Percentiles rank a stretch among this genome's conserved stretches.
Evolutionary conservation across 2,888 invertebrate genomes (phyloP).

Genomic region (Agonopterix subpropinquella): DNA sequence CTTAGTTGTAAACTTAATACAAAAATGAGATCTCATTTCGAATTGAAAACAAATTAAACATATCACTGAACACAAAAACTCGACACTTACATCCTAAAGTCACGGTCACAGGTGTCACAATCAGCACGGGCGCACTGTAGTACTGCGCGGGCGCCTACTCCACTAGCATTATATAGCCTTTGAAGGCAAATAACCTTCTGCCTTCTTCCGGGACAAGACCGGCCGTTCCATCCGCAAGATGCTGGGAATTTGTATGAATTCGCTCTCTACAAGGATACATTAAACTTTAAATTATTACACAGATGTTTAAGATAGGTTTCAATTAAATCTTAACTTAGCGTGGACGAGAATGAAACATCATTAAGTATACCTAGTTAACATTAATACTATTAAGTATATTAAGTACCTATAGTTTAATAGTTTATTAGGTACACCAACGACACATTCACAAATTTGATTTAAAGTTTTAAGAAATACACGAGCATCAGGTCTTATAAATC

Average conservation of each 20-base stretch:
- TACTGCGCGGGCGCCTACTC: constrained; percentile 53
- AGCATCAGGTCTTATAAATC: too few relatives aligned
- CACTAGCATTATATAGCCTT: constrained; percentile 51
- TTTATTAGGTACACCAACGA: too few relatives aligned
- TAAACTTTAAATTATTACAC: not conserved
- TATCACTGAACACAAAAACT: too few relatives aligned
- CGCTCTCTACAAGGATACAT: not conserved
- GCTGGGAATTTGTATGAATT: constrained; percentile 18
- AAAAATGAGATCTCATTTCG: not conserved
- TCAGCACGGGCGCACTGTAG: constrained; percentile 15
- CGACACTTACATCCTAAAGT: constrained; percentile 9
- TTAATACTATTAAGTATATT: too few relatives aligned
- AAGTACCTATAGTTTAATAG: too few relatives aligned
- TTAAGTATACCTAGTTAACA: too few relatives aligned
- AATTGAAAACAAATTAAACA: not conserved
- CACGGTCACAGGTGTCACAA: constrained; percentile 10
- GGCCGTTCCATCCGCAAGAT: constrained; percentile 7
- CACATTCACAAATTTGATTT: too few relatives aligned
- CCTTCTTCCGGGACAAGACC: constrained; percentile 52
- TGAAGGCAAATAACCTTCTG: constrained; percentile 49
- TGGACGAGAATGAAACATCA: too few relatives aligned
- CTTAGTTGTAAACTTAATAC: too few relatives aligned
- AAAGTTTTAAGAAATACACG: too few relatives aligned
- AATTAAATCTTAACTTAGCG: too few relatives aligned
- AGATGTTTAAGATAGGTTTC: too few relatives aligned